Evolutionary conservation across 2,113 vertebrate species (phyloP), one percentile per base, ranked within the genome.

Genomic region (Melanerpes aurifrons): DNA sequence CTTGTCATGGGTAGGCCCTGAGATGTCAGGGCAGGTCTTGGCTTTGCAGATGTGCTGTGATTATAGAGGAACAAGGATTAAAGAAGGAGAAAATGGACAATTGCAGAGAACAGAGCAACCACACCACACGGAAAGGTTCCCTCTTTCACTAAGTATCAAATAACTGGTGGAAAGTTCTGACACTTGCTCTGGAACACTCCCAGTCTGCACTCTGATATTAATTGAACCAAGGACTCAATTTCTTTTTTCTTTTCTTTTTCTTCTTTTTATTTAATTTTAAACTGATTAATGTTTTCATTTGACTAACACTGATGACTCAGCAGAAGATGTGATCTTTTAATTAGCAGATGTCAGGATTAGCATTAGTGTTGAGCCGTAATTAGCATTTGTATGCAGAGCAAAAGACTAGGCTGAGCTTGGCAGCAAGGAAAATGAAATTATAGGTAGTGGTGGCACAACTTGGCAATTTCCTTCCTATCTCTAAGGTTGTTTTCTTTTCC

Each of bases 271-370:
- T 87, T 8, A 93, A 96, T 96, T 97, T 97, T 95, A 94, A 96
- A 96, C 88, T 97, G 97, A 97, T 97, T 97, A 97, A 97, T 97
- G 97, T 97, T 98, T 97, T 97, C 95, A 94, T 97, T 97, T 97
- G 97, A 98, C 95, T 97, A 94, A 82, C 92, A 89, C 81, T 97
- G 97, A 97, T 98, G 97, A 97, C 96, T 97, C 91, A 95, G 97
- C 97, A 97, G 95, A 97, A 96, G 96, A 97, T 96, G 97, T 97
- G 97, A 97, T 98, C 97, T 97, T 97, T 97, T 98, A 97, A 98
- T 98, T 97, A 98, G 97, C 97, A 97, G 97, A 97, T 97, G 97
- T 97, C 97, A 97, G 96, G 96, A 98, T 98, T 97, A 97, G 96
- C 97, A 96, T 97, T 97, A 87, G 89, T 93, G 86, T 92, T 95